A percentile compares a stretch with the other conserved stretches of the same genome.
phyloP scores from a whole-genome alignment of 1,140 invertebrate genomes.

The Orius insidiosus region DNA sequence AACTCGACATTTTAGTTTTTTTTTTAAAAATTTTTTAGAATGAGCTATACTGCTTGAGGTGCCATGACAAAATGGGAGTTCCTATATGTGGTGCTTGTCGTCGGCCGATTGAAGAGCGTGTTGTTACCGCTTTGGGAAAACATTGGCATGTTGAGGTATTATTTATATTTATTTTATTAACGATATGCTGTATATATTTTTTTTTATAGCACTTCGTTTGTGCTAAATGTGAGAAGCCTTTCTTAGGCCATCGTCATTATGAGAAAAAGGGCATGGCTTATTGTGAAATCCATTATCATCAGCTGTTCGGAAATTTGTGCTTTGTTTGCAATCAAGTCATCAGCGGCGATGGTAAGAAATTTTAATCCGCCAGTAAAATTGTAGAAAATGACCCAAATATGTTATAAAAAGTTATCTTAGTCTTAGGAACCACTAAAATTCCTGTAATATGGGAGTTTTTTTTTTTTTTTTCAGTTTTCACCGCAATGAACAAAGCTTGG shows the following conservation, averaged over 20 bases:
- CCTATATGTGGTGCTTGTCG: slow-evolving; percentile 95
- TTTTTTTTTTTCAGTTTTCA: slow-evolving; percentile 75
- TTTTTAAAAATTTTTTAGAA: slow-evolving; percentile 36
- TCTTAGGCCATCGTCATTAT: slow-evolving; percentile 96
- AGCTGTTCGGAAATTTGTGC: slow-evolving; percentile 96
- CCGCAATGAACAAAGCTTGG: slow-evolving; percentile 98
- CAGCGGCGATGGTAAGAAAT: slow-evolving; percentile 88
- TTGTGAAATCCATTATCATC: slow-evolving; percentile 98
- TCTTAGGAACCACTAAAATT: too few species aligned
- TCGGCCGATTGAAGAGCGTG: slow-evolving; percentile 87
- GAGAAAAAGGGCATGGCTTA: slow-evolving; percentile 98
- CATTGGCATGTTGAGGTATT: slow-evolving; percentile 94
- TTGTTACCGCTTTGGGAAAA: slow-evolving; percentile 94
- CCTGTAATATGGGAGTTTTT: too few species aligned
- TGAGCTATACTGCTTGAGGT: slow-evolving; percentile 91
- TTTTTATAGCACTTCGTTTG: slow-evolving; percentile 86
- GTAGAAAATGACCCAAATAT: neutral
- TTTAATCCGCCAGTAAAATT: neutral
- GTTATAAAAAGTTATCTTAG: too few species aligned
- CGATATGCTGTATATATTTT: neutral
- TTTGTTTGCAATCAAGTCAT: slow-evolving; percentile 98
- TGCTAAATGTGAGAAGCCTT: slow-evolving; percentile 98
- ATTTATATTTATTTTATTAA: slow-evolving; percentile 7
- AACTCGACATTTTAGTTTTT: slow-evolving; percentile 1
- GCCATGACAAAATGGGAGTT: slow-evolving; percentile 98